phyloP scores from a whole-genome alignment of 2,797 vertebrate species.

The Coreius guichenoti region DNA sequence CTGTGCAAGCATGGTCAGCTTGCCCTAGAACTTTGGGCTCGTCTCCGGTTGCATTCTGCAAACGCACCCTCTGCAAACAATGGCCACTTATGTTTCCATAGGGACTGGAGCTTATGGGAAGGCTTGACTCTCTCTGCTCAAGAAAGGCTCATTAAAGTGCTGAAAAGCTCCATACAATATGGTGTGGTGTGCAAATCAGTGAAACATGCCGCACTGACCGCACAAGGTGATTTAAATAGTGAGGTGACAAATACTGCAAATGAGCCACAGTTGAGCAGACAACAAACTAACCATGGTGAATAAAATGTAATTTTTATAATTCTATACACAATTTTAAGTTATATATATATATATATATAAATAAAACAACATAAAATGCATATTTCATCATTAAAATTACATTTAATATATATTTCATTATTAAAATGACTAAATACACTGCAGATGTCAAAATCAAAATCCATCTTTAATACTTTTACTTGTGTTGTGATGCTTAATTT shows the following conservation, averaged over 20 bases:
- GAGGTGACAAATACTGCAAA: constrained; percentile 22
- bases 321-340: background rate
- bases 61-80: constrained; percentile 73
- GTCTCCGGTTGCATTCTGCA: constrained; percentile 72
- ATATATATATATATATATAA: background rate
- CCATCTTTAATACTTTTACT: background rate
- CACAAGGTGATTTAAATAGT: constrained; percentile 15
- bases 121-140: constrained; percentile 52
- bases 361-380: background rate
- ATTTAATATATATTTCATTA: no score
- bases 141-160: constrained; percentile 43
- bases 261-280: background rate
- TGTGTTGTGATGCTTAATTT: no score
- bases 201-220: background rate
- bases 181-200: constrained; percentile 26
- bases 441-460: background rate
- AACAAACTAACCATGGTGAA: background rate
- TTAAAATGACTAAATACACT: no score
- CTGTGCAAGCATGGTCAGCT: constrained; percentile 59
- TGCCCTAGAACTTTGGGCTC: constrained; percentile 76
- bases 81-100: constrained; percentile 82
- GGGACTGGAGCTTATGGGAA: constrained; percentile 64
- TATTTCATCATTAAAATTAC: no score
- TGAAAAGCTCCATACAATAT: constrained; percentile 36
- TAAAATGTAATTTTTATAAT: no score